Percentiles rank a stretch among this genome's conserved stretches.
These are phyloP conservation scores for Lasiurus cinereus DNA, from an alignment of 2,113 vertebrate species.

Conservation along the genomic window DNA sequence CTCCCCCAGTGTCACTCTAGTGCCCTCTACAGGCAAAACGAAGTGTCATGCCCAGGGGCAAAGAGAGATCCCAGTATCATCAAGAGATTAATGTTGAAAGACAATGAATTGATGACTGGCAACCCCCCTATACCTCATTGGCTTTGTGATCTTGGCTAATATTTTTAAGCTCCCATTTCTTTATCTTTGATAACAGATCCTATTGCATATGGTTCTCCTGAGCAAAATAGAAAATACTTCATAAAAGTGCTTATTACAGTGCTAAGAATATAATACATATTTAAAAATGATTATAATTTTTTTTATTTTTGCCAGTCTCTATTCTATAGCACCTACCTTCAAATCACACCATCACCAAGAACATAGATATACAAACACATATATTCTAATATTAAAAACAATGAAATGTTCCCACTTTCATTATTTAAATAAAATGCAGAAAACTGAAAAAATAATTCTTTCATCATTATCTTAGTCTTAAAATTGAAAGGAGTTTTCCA, in stretches of 20 bases:
- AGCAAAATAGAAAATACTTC: not conserved
- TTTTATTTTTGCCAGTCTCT: not conserved
- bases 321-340: not conserved
- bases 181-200: not conserved
- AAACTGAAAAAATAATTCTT: not conserved
- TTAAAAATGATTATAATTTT: not conserved
- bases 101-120: not conserved
- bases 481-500: not conserved
- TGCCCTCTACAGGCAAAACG: not conserved
- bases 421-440: slow-evolving; percentile 18
- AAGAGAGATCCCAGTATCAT: not conserved
- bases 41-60: not conserved
- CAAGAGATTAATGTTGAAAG: not conserved
- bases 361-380: not conserved
- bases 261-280: not conserved
- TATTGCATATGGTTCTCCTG: not conserved
- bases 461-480: not conserved
- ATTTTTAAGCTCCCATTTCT: not conserved
- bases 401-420: not conserved
- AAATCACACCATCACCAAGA: not conserved
- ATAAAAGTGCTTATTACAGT: not conserved
- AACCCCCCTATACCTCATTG: not conserved
- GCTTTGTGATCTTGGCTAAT: not conserved
- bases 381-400: not conserved
- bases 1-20: not conserved